Evolutionary conservation across 2,113 vertebrate genomes (phyloP).

Genomic region (Rhinopomastus cyanomelas): DNA sequence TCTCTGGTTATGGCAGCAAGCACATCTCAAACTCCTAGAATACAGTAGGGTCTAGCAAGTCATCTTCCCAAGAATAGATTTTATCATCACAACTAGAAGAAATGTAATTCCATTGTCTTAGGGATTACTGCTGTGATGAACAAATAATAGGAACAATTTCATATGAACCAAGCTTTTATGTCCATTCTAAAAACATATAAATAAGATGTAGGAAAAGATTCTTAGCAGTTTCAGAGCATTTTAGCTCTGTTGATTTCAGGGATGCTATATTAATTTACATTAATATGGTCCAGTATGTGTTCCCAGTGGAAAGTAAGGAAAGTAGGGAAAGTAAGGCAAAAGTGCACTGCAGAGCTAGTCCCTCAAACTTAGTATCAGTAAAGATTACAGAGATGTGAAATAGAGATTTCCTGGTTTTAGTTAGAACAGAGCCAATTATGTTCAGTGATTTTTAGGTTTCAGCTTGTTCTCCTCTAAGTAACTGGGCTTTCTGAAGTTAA

Average conservation of each 20-base stretch:
- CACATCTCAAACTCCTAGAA: neutral
- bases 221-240: neutral
- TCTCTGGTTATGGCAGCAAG: neutral
- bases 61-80: constrained; percentile 27
- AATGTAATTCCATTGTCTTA: constrained; percentile 47
- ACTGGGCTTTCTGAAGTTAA: no score
- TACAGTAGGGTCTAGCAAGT: neutral
- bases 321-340: constrained; percentile 10
- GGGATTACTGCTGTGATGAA: constrained; percentile 35
- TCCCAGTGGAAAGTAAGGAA: neutral
- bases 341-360: neutral
- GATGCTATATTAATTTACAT: neutral
- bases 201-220: neutral
- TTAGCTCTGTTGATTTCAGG: neutral
- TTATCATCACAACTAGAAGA: constrained; percentile 25
- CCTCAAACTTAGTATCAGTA: neutral
- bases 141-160: constrained; percentile 31
- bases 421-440: no score
- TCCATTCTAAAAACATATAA: neutral
- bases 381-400: constrained; percentile 7
- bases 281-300: neutral
- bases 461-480: no score
- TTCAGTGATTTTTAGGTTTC: no score
- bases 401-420: no score
- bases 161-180: constrained; percentile 8